Base-by-base conservation (phyloP, 2,888 invertebrate genomes). In the Drosophila pullipes region DNA sequence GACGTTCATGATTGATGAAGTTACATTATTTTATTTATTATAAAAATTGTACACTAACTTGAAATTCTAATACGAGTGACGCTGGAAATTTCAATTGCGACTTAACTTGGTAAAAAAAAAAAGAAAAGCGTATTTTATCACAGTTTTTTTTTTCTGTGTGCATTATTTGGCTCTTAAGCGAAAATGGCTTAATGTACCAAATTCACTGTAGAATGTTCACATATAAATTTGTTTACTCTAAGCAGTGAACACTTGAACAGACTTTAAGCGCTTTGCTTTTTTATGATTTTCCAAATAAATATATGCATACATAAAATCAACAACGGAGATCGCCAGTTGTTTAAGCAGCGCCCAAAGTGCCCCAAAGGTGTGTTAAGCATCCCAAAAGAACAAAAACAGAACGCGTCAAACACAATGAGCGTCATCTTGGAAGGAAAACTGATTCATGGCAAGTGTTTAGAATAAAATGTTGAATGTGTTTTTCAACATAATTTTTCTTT, bases 171-270 rank as follows among this genome's bases (percentile, higher is more conserved):
- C 57, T 66, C 59, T 44, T 50, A 31, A 0, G 25, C 59, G 13
- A 35, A 4, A 35, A 55, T 62, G 60, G 31, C 54, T 39, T 1
- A 16, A 58, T 47, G 63, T 67, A 25, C 9, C 16, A 16, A 25
- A 9, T 62, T 65, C 49, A 54, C 62, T 60, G 58, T 74, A 61
- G 22, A 49, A n/a, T 30, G n/a, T 30, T 41, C 59, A 28, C 47
- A 61, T 54, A 35, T 41, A 50, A 53, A 31, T 53, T 87, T 83
- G 91, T 87, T 87, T 91, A 87, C 74, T 61, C 75, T 69, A 67
- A 64, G 50, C 78, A 87, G 87, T 89, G 84, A 81, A 76, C 87
- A 87, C 87, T 87, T 91, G 75, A 91, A 91, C 63, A 75, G 69
- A 68, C 57, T 87, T 83, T 82, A 89, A 87, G 87, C 87, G 82